Conservation (phyloP, 2,113 vertebrate genomes). For the Megaleporinus macrocephalus region DNA sequence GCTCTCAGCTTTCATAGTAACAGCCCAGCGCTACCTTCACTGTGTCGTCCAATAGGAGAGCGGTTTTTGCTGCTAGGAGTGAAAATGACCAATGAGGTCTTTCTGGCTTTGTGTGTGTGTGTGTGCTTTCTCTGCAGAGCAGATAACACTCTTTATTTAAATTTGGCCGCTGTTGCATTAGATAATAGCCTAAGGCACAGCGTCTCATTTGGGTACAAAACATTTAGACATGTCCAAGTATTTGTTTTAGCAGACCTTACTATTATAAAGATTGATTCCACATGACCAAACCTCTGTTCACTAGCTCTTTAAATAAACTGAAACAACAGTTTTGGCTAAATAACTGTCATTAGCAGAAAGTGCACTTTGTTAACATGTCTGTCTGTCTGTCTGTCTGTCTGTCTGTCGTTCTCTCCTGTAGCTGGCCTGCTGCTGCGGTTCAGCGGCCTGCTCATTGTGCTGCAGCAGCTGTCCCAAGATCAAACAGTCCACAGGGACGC, state of each 20-base stretch:
- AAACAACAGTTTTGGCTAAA: not conserved
- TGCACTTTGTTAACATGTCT: not conserved
- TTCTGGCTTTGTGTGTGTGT: not conserved
- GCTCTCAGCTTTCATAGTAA: conserved; percentile 50
- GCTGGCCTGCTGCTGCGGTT: conserved; percentile 96
- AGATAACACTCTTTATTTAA: not conserved
- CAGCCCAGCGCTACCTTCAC: conserved; percentile 24
- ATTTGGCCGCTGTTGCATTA: not conserved
- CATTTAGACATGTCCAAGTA: not conserved
- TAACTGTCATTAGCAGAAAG: not conserved
- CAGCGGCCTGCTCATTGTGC: conserved; percentile 89
- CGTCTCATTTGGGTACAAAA: not conserved
- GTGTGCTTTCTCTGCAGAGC: not conserved
- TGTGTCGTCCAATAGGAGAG: conserved; percentile 46
- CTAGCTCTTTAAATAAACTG: not conserved
- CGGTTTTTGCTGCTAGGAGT: conserved; percentile 46
- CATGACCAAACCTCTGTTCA: not conserved
- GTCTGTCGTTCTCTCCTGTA: conserved; percentile 60
- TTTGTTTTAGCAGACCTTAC: not conserved
- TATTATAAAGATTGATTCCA: not conserved
- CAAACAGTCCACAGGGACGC: conserved; percentile 93
- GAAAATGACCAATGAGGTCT: conserved; percentile 28
- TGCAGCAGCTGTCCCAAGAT: conserved; percentile 93
- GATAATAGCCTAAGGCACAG: not conserved
- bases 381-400: conserved; percentile 14